Conservation (phyloP, 1,140 invertebrate genomes). For the Conus betulinus region DNA sequence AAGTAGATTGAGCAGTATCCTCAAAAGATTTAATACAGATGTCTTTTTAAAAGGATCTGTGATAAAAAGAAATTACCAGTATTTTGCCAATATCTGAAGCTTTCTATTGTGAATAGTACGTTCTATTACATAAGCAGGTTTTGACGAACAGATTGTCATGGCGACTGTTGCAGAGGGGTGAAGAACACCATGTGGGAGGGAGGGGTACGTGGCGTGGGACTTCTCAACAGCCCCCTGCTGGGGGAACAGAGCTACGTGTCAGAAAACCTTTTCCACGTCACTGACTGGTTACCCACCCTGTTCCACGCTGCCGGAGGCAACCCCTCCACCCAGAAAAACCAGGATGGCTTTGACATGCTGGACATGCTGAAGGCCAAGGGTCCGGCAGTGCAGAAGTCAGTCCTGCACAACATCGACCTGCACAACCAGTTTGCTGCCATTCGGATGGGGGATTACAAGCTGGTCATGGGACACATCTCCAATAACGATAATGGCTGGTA, state of each 20-base stretch:
- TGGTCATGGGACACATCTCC: conserved; percentile 84
- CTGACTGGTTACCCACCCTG: conserved; percentile 93
- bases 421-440: conserved; percentile 83
- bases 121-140: no score
- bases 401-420: conserved; percentile 94
- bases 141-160: no score
- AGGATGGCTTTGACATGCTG: conserved; percentile 91
- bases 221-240: conserved; percentile 87
- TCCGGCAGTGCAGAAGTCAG: conserved; percentile 80
- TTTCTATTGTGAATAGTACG: no score
- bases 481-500: conserved; percentile 67
- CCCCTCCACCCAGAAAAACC: conserved; percentile 73
- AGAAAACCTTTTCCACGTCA: conserved; percentile 86
- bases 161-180: conserved; percentile 73
- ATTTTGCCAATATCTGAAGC: no score
- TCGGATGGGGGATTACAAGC: conserved; percentile 87
- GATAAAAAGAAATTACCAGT: no score
- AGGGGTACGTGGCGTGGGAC: conserved; percentile 86
- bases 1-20: no score
- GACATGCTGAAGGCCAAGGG: conserved; percentile 80
- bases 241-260: conserved; percentile 77
- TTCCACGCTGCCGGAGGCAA: conserved; percentile 74
- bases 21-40: no score
- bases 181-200: conserved; percentile 93
- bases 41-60: no score